phyloP scores from a whole-genome alignment of 2,113 vertebrate species.

The Gobius niger region DNA sequence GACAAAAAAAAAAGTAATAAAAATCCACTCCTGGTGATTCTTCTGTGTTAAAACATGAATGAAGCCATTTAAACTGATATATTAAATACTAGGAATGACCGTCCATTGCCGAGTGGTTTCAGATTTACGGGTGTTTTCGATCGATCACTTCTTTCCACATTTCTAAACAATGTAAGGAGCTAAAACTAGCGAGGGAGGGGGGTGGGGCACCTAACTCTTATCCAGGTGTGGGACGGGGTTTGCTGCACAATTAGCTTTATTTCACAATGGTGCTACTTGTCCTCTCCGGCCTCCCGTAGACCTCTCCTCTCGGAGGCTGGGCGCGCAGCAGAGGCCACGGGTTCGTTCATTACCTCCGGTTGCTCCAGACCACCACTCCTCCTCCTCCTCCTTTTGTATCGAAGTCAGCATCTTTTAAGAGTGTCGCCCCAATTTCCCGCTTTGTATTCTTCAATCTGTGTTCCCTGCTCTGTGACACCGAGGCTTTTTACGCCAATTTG shows the following conservation, averaged over 20 bases:
- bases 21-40: too few relatives aligned
- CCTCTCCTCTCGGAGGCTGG: constrained; percentile 37
- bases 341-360: constrained; percentile 37
- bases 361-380: constrained; percentile 53
- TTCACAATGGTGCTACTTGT: constrained; percentile 73
- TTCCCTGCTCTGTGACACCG: constrained; percentile 30
- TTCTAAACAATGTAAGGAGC: too few relatives aligned
- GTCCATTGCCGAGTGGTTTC: too few relatives aligned
- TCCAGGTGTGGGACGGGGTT: constrained; percentile 25
- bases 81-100: too few relatives aligned
- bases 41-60: too few relatives aligned
- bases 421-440: constrained; percentile 35
- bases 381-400: constrained; percentile 12
- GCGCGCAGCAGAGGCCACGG: constrained; percentile 28
- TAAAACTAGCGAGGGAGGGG: constrained; percentile 15
- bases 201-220: constrained; percentile 45
- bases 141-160: too few relatives aligned
- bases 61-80: too few relatives aligned
- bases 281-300: constrained; percentile 38
- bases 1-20: too few relatives aligned
- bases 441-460: constrained; percentile 46
- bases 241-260: constrained; percentile 70
- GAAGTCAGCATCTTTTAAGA: constrained; percentile 8
- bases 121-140: too few relatives aligned
- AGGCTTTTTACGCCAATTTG: constrained; percentile 28